phyloP scores from a whole-genome alignment of 2,113 vertebrate species.

The Rhynchopsitta pachyrhyncha region DNA sequence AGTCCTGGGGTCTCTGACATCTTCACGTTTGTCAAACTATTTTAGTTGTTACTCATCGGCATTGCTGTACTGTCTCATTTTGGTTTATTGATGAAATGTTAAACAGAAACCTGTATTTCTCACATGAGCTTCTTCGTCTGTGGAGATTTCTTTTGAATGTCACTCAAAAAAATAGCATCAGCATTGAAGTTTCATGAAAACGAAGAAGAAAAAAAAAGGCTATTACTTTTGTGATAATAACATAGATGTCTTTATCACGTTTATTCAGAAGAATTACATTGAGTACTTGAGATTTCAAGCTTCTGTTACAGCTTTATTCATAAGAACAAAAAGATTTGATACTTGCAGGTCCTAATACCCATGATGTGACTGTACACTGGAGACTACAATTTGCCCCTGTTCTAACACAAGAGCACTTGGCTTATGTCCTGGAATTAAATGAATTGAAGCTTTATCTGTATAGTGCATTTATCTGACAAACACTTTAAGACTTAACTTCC shows the following conservation, averaged over 20 bases:
- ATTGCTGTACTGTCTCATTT: not conserved
- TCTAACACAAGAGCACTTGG: not conserved
- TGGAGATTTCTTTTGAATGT: constrained; percentile 5
- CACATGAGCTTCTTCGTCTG: not conserved
- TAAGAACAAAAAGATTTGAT: not conserved
- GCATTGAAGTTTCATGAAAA: constrained; percentile 11
- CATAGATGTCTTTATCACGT: not conserved
- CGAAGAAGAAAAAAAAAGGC: not conserved
- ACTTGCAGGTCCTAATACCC: not conserved
- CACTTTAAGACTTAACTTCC: not conserved
- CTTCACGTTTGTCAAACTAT: not conserved
- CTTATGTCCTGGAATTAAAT: not conserved
- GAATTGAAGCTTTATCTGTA: not conserved
- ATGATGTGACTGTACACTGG: not conserved
- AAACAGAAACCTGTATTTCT: not conserved
- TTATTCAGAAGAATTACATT: constrained; percentile 5
- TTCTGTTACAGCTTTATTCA: constrained; percentile 1
- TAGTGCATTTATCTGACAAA: not conserved
- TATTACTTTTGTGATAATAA: constrained; percentile 13
- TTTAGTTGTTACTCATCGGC: not conserved
- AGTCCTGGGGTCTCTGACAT: not conserved
- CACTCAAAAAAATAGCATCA: not conserved
- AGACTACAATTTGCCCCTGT: not conserved
- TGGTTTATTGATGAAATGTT: constrained; percentile 11
- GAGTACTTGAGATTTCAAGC: constrained; percentile 26